A percentile compares a stretch with the other conserved stretches of the same genome.
These are phyloP conservation scores for Fissipunctia ypsillon DNA, from an alignment of 2,888 invertebrate species.

Conservation along the genomic window DNA sequence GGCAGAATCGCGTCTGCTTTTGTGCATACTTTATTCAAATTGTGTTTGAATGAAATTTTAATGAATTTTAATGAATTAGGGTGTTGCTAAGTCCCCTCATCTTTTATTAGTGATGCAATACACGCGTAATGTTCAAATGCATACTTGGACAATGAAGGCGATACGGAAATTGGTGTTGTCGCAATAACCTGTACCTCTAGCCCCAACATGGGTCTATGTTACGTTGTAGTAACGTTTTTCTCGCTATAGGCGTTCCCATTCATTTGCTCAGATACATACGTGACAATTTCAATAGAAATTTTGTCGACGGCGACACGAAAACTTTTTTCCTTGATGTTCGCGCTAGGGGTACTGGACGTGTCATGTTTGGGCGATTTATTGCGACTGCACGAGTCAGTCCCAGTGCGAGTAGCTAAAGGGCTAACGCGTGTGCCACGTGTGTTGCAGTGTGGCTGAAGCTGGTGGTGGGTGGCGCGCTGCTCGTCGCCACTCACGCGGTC, in stretches of 20 bases:
- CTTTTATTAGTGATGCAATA: slow-evolving; percentile 32
- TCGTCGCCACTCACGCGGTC: slow-evolving; percentile 96
- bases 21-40: slow-evolving; percentile 7
- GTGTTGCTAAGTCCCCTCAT: background rate
- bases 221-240: background rate
- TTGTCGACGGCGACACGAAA: background rate
- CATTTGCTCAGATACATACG: background rate
- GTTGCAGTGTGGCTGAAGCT: slow-evolving; percentile 97
- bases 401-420: slow-evolving; percentile 27
- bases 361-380: background rate
- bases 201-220: background rate
- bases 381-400: slow-evolving; percentile 15
- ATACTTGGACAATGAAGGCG: background rate
- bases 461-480: slow-evolving; percentile 95
- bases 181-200: slow-evolving; percentile 32
- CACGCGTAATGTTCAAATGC: slow-evolving; percentile 14
- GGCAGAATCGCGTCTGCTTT: background rate
- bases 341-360: slow-evolving; percentile 21
- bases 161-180: slow-evolving; percentile 6
- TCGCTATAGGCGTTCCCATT: no score
- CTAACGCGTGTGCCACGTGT: slow-evolving; percentile 79
- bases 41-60: background rate
- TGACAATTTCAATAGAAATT: background rate
- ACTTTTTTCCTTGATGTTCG: background rate
- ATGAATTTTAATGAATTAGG: no score